Base-by-base conservation (phyloP, 2,113 vertebrate genomes). In the Barbus barbus region DNA sequence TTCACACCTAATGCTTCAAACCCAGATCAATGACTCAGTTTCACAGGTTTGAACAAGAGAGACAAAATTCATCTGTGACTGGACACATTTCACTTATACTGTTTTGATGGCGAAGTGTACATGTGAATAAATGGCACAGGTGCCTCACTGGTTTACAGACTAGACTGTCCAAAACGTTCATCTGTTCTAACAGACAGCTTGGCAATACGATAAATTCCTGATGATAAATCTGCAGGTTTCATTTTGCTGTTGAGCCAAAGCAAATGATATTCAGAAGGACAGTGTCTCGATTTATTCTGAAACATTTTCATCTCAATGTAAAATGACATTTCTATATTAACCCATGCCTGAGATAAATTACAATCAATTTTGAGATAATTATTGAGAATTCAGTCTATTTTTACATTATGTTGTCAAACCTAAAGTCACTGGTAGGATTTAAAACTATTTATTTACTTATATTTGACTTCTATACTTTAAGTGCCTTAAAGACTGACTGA, bases 151-250 rank as follows among this genome's bases (percentile, higher is more conserved):
- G 14, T 28, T 51, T 28, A 31, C 16, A 75, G 44, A 48, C 71
- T 73, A 24, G 6, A 28, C 61, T 12, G 28, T 53, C 74, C 74
- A 77, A 77, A 77, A 53, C 28, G 2, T 28, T 31, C 26, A 76
- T 76, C 73, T 76, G 73, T 76, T 76, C 73, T 53, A 33, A 76
- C 75, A 78, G 75, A 16, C 46, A 83, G n/a, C 33, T 56, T 73
- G 53, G 82, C 36, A 26, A 61, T 18, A 51, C 46, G 74, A 53
- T 53, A 33, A 56, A 78, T 78, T 56, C 7, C 53, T 38, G 51
- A 48, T 51, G 74, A 56, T 56, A n/a, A 22, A 56, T 76, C 51
- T 77, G 71, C 53, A 38, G 65, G 18, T 60, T 33, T 41, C 9
- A 9, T 41, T 8, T 11, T 41, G 38, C 38, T 41, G 38, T 41